A percentile compares a stretch with the other conserved stretches of the same genome.
Evolutionary conservation across 2,797 vertebrate genomes (phyloP).

Genomic region (Erpetoichthys calabaricus): DNA sequence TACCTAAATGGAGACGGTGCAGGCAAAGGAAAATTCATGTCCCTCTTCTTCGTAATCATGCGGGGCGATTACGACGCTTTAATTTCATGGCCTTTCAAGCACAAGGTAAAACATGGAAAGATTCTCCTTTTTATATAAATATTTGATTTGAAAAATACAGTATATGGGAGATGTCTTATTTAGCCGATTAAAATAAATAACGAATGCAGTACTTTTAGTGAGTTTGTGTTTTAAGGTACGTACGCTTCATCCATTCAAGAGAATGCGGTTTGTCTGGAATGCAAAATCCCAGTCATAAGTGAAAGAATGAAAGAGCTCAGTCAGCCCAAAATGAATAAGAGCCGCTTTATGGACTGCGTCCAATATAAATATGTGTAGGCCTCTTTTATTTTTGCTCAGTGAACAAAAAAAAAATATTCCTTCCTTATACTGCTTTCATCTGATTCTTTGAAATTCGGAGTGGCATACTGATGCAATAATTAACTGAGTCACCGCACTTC

Average conservation of each 20-base stretch:
- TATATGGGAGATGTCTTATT: too few relatives aligned
- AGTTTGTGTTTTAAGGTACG: too few relatives aligned
- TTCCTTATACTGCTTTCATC: too few relatives aligned
- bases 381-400: too few relatives aligned
- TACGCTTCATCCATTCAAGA: too few relatives aligned
- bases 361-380: background rate
- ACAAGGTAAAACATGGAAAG: conserved; percentile 47
- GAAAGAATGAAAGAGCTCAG: background rate
- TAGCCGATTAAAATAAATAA: too few relatives aligned
- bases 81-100: conserved; percentile 62
- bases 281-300: background rate
- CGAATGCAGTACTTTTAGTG: too few relatives aligned
- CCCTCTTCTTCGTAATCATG: conserved; percentile 69
- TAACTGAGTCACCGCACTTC: too few relatives aligned
- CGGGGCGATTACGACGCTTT: conserved; percentile 62
- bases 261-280: background rate
- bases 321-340: background rate
- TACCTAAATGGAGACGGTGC: conserved; percentile 64
- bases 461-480: too few relatives aligned
- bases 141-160: too few relatives aligned
- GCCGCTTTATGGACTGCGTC: background rate
- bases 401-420: too few relatives aligned
- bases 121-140: background rate
- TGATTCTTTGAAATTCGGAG: too few relatives aligned
- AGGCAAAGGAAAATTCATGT: conserved; percentile 58